These are phyloP conservation scores for Mus spretus DNA, from an alignment of 2,797 vertebrate species.

Conservation along the genomic window DNA sequence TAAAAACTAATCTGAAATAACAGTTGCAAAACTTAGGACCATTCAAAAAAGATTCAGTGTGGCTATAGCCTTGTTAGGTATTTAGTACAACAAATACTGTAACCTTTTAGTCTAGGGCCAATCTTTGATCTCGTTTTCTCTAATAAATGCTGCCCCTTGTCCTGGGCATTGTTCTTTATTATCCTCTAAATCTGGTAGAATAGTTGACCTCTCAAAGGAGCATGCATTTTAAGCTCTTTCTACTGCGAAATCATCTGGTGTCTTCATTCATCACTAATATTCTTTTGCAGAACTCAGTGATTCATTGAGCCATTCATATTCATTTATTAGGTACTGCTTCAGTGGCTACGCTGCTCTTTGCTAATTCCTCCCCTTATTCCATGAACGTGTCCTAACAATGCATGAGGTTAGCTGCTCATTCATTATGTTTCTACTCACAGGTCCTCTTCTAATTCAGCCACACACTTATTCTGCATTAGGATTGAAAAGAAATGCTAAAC, in stretches of 20 bases:
- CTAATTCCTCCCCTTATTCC: not conserved
- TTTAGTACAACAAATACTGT: not conserved
- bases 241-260: not conserved
- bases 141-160: not conserved
- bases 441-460: not conserved
- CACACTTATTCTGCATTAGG: not conserved
- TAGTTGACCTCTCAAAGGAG: not conserved
- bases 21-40: not conserved
- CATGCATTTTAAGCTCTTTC: not conserved
- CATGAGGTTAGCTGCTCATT: not conserved
- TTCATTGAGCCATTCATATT: not conserved
- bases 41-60: not conserved
- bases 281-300: not conserved
- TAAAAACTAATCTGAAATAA: constrained; percentile 26
- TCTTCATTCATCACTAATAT: not conserved
- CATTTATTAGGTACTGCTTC: not conserved
- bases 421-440: not conserved
- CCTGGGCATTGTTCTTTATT: not conserved
- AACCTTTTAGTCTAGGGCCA: not conserved
- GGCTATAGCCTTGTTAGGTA: not conserved
- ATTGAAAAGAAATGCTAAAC: not conserved
- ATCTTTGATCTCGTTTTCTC: not conserved
- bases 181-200: not conserved
- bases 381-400: not conserved
- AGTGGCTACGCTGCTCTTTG: fast-evolving